These are phyloP conservation scores for Drosophila truncata DNA, from an alignment of 1,140 invertebrate genomes.

Conservation along the genomic window DNA sequence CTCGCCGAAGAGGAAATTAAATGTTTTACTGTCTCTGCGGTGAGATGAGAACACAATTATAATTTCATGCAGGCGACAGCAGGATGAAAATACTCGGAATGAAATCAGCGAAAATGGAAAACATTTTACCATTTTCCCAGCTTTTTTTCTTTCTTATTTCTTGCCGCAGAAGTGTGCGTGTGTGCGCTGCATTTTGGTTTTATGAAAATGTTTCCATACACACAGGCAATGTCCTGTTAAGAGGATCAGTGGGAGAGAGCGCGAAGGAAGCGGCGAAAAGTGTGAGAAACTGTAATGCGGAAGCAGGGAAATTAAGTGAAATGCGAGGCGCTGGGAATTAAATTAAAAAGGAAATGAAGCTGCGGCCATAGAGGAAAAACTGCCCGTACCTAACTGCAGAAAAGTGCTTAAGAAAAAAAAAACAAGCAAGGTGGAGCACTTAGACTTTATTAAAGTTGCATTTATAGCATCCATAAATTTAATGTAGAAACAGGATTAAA, in stretches of 20 bases:
- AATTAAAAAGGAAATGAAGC: constrained; percentile 77
- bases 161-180: constrained; percentile 8
- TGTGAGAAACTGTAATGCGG: constrained; percentile 48
- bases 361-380: constrained; percentile 27
- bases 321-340: constrained; percentile 59
- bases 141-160: neutral
- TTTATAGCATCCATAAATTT: neutral
- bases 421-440: neutral
- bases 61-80: constrained; percentile 60
- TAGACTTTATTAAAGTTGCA: too few species aligned
- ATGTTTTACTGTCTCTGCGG: constrained; percentile 82
- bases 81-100: constrained; percentile 57
- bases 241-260: constrained; percentile 62
- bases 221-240: constrained; percentile 50
- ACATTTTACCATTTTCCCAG: constrained; percentile 47
- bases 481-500: neutral
- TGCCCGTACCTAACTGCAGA: neutral
- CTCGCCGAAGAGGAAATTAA: constrained; percentile 67
- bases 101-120: constrained; percentile 66
- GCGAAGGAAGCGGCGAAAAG: constrained; percentile 12
- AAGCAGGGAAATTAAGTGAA: constrained; percentile 56
- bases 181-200: constrained; percentile 65
- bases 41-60: constrained; percentile 67
- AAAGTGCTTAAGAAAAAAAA: constrained; percentile 5
- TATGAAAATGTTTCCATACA: constrained; percentile 41